phyloP scores from a whole-genome alignment of 2,888 invertebrate genomes.

The Noctuana brunneofusca region DNA sequence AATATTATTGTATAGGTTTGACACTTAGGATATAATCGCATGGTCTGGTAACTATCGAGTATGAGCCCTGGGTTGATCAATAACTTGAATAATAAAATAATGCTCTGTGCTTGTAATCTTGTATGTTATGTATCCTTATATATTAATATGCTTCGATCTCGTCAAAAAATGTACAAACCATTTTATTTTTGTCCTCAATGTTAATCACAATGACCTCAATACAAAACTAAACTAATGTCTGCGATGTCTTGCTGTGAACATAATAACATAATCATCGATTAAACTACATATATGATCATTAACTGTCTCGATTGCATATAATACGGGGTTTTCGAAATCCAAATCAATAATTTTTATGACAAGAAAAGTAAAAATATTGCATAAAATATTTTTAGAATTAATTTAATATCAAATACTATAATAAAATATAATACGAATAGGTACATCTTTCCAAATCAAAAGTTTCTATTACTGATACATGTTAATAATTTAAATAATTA shows the following conservation, averaged over 20 bases:
- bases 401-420: too few relatives aligned
- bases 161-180: too few relatives aligned
- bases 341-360: background rate
- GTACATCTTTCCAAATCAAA: background rate
- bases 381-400: too few relatives aligned
- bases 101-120: too few relatives aligned
- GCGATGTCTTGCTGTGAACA: conserved; percentile 2
- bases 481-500: conserved; percentile 19
- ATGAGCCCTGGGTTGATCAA: too few relatives aligned
- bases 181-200: background rate
- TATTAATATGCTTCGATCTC: too few relatives aligned
- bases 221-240: background rate
- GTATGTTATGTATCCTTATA: too few relatives aligned
- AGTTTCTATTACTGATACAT: background rate
- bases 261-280: conserved; percentile 2
- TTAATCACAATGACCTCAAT: background rate
- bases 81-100: too few relatives aligned
- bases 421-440: background rate
- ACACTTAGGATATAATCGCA: too few relatives aligned
- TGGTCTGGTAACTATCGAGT: too few relatives aligned
- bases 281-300: background rate
- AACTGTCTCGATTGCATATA: background rate
- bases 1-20: too few relatives aligned
- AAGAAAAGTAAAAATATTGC: too few relatives aligned
- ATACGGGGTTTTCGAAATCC: background rate